Base-by-base conservation (phyloP, 2,888 invertebrate genomes). In the Plagodis dolabraria region DNA sequence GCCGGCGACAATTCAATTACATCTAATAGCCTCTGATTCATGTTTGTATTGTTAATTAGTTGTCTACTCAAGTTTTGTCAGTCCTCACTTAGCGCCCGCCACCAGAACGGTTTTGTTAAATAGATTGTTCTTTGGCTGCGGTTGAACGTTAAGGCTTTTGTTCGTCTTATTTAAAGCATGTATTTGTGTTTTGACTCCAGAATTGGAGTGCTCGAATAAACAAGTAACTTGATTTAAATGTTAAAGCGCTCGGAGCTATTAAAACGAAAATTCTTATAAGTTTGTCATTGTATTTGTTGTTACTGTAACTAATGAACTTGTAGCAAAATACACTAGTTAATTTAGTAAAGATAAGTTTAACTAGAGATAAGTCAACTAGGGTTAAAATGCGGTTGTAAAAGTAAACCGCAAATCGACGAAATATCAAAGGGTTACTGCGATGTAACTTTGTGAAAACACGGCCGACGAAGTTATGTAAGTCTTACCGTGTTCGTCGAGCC, bases 1-100 rank as follows among this genome's bases (percentile, higher is more conserved):
- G 85, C 83, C 88, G 77, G 85, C 86, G 89, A 84, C 87, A 86
- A 92, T 92, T 92, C 90, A 92, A 92, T 92, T 92, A 92, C 88
- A 89, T 89, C 87, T 92, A 92, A 92, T 92, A 91, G 92, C 90
- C 89, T 80, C 89, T 91, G 92, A 92, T 92, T 92, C 92, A 92
- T 92, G 92, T 92, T 92, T 92, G 92, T 92, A 91, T 90, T 89
- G 87, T 87, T 92, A 92, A 92, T 92, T 92, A 91, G 90, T 92
- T 83, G 84, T 79, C 82, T 83, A 83, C 90, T 90, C 87, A 89
- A 92, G 91, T 92, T 92, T 90, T 91, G 91, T 89, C 91, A 89
- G 87, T 90, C 86, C 81, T 85, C 86, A 85, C 85, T 88, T 87
- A 84, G 82, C 79, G 82, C 80, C 82, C 56, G 55, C 53, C 56